These are phyloP conservation scores for Serinus canaria DNA, from an alignment of 2,113 vertebrate genomes.

Conservation along the genomic window DNA sequence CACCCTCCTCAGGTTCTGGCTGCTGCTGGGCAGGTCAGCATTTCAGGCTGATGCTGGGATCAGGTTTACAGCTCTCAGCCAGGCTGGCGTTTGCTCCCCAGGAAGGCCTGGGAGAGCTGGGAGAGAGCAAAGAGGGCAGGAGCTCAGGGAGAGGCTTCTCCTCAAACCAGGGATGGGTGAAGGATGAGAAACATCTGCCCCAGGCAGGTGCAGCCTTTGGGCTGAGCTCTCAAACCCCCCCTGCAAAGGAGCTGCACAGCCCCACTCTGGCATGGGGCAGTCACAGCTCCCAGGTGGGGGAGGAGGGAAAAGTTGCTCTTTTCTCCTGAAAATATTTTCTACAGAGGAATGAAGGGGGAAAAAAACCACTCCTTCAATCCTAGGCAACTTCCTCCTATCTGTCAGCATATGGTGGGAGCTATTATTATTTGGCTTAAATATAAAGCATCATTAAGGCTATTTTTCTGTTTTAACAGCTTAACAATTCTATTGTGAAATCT, in stretches of 20 bases:
- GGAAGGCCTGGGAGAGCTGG: background rate
- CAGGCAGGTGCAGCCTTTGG: background rate
- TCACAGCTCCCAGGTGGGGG: background rate
- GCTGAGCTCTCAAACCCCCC: background rate
- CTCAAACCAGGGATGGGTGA: background rate
- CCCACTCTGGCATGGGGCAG: background rate
- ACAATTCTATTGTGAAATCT: slow-evolving; percentile 51
- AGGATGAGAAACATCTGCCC: background rate
- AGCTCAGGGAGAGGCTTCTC: background rate
- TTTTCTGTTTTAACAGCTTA: slow-evolving; percentile 38
- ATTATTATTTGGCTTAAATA: slow-evolving; percentile 27
- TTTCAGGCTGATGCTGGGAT: background rate
- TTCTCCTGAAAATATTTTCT: background rate
- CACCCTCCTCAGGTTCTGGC: background rate
- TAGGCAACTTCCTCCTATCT: background rate
- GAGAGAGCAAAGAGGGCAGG: background rate
- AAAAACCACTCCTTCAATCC: background rate
- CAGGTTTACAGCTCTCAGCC: slow-evolving; percentile 11
- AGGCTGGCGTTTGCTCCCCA: background rate
- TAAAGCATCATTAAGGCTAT: background rate
- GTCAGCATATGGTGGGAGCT: slow-evolving; percentile 24
- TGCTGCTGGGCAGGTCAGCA: background rate
- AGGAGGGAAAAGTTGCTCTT: background rate
- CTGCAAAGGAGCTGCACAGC: background rate
- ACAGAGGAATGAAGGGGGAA: background rate